Percentiles rank a stretch among this genome's conserved stretches.
Evolutionary conservation across 2,888 invertebrate genomes (phyloP).

Genomic region (Scaptomyza polygonia): DNA sequence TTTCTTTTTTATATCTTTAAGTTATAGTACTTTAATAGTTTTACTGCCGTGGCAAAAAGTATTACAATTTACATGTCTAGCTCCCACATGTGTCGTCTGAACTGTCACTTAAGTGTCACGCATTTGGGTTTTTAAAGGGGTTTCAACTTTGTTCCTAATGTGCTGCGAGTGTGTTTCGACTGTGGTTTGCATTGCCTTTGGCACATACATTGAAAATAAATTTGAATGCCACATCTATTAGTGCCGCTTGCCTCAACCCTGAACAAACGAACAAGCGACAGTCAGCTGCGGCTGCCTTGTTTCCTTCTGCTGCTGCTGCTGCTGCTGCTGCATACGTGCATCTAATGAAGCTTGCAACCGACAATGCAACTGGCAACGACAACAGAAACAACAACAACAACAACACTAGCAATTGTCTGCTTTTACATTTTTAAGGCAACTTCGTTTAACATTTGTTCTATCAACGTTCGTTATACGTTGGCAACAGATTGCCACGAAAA

Average conservation of each 20-base stretch:
- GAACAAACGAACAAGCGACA: constrained; percentile 14
- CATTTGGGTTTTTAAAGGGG: constrained; percentile 10
- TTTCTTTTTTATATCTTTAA: constrained; percentile 5
- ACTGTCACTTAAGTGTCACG: constrained; percentile 56
- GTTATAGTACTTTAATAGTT: constrained; percentile 10
- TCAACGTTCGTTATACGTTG: constrained; percentile 37
- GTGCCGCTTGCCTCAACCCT: constrained; percentile 24
- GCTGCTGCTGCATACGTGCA: constrained; percentile 23
- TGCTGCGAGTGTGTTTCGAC: not conserved
- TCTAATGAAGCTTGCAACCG: constrained; percentile 67
- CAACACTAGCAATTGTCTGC: constrained; percentile 38
- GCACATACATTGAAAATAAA: constrained; percentile 53
- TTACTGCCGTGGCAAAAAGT: constrained; percentile 1
- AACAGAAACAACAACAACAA: constrained; percentile 16
- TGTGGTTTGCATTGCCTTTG: constrained; percentile 27
- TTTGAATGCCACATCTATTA: constrained; percentile 58
- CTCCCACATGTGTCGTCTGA: constrained; percentile 45
- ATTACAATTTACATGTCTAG: constrained; percentile 30
- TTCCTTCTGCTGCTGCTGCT: constrained; percentile 2
- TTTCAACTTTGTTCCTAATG: constrained; percentile 18
- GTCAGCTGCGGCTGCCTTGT: constrained; percentile 6
- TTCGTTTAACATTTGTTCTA: constrained; percentile 57
- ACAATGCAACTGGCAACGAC: constrained; percentile 41
- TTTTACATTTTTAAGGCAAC: constrained; percentile 46
- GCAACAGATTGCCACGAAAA: constrained; percentile 59